Conservation (phyloP, 2,797 vertebrate genomes). For the Enteromius trimaculatus region DNA sequence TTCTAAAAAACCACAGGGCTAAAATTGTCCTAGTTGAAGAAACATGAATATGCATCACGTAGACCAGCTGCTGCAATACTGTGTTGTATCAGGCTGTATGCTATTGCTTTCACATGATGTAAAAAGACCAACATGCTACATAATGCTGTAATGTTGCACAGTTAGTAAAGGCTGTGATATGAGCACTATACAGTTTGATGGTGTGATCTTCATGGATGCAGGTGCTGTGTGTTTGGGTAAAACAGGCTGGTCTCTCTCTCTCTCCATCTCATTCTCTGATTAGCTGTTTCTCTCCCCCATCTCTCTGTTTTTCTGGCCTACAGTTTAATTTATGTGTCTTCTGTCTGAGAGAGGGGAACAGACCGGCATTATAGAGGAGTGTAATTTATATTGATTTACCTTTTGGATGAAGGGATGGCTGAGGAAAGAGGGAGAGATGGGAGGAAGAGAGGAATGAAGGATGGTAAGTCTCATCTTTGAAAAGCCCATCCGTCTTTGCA, state of each 20-base stretch:
- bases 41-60: neutral
- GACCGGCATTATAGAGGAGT: constrained; percentile 42
- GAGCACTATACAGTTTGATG: neutral
- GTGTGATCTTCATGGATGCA: constrained; percentile 7
- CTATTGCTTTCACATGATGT: neutral
- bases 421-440: constrained; percentile 46
- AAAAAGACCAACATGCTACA: neutral
- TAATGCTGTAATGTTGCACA: neutral
- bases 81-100: neutral
- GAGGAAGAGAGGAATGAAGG: constrained; percentile 58
- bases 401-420: constrained; percentile 56
- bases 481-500: constrained; percentile 61
- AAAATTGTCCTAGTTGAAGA: neutral
- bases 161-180: neutral
- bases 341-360: constrained; percentile 48
- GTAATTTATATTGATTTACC: constrained; percentile 66
- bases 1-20: neutral
- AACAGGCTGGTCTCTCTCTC: constrained; percentile 58
- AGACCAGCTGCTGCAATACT: neutral
- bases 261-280: constrained; percentile 61
- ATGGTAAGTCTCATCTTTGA: constrained; percentile 55
- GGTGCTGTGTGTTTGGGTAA: constrained; percentile 62
- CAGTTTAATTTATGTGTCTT: constrained; percentile 65
- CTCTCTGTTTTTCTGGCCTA: constrained; percentile 53
- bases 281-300: constrained; percentile 58